Base-by-base conservation (phyloP, 2,797 vertebrate genomes). In the Rhinatrema bivittatum region DNA sequence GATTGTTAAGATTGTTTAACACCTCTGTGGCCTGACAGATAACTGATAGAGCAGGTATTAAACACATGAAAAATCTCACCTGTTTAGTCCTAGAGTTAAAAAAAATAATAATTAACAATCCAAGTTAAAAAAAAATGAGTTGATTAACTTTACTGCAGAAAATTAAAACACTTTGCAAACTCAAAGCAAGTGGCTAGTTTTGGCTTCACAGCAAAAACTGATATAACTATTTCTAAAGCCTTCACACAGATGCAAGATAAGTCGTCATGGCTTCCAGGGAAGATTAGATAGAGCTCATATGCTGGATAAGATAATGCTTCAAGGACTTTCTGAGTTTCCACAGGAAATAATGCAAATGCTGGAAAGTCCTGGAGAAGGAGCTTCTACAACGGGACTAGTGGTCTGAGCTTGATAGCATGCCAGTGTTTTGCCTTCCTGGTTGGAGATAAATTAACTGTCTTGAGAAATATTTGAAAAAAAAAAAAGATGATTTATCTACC, bases 261-360 rank as follows among this genome's bases (percentile, higher is more conserved):
- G n/a, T n/a, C n/a, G n/a, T n/a, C n/a, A n/a, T n/a, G n/a, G n/a
- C n/a, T n/a, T n/a, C n/a, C 27, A 25, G 42, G 22, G 29, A 36
- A 44, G 29, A 46, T 53, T 46, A 71, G 57, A 50, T 25, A 58
- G 16, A 42, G 20, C 27, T 53, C 18, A 10, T 54, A 29, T 46
- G 22, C 21, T 2, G 18, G 25, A 41, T 5, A 21, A 31, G 10
- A 43, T 26, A 55, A 60, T 33, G 14, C 60, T 40, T 39, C 16
- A 48, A 60, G 34, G 44, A 43, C 25, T 29, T 29, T 21, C 9
- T 52, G 34, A 44, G 16, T 52, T 63, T 46, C 46, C 42, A 44
- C 37, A 65, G 69, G 65, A 60, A 63, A 41, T 30, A 37, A 60
- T 55, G 46, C 30, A 57, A 64, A 46, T 37, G 62, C 29, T 50